Evolutionary conservation across 2,888 invertebrate species (phyloP).

Genomic region (Elegia similella): DNA sequence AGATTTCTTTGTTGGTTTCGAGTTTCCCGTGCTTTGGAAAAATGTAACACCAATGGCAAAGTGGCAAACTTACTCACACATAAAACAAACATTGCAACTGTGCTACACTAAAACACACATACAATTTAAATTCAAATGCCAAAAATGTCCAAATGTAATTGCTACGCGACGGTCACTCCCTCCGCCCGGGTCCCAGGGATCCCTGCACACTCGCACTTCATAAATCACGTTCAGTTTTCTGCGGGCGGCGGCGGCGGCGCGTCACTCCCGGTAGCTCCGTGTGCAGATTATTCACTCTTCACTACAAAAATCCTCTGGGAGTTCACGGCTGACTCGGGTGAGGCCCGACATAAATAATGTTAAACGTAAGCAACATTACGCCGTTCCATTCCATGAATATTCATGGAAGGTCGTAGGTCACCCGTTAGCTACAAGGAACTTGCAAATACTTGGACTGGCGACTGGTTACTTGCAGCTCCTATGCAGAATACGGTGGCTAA

Average conservation of each 20-base stretch:
- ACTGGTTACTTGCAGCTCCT: not conserved
- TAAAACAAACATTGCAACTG: too few species aligned
- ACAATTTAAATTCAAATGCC: too few species aligned
- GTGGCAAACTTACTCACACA: too few species aligned
- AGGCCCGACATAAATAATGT: conserved; percentile 5
- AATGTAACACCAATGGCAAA: too few species aligned
- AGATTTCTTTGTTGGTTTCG: too few species aligned
- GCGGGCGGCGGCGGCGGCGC: not conserved
- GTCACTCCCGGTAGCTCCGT: too few species aligned
- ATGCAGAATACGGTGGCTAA: not conserved
- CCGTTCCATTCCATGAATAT: conserved; percentile 2
- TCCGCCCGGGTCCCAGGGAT: too few species aligned
- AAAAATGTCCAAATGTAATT: too few species aligned
- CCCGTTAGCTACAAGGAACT: not conserved
- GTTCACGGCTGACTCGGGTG: not conserved
- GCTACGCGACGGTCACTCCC: too few species aligned
- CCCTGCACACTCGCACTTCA: not conserved
- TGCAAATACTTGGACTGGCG: not conserved
- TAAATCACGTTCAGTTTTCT: conserved; percentile 12
- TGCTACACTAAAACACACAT: too few species aligned
- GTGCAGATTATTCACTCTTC: conserved; percentile 5
- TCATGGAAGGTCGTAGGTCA: not conserved
- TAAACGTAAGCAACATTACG: not conserved
- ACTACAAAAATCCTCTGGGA: not conserved
- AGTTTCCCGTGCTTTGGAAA: too few species aligned